Percentiles rank a stretch among this genome's conserved stretches.
Evolutionary conservation across 1,140 invertebrate genomes (phyloP).

Genomic region (Trialeurodes vaporariorum): DNA sequence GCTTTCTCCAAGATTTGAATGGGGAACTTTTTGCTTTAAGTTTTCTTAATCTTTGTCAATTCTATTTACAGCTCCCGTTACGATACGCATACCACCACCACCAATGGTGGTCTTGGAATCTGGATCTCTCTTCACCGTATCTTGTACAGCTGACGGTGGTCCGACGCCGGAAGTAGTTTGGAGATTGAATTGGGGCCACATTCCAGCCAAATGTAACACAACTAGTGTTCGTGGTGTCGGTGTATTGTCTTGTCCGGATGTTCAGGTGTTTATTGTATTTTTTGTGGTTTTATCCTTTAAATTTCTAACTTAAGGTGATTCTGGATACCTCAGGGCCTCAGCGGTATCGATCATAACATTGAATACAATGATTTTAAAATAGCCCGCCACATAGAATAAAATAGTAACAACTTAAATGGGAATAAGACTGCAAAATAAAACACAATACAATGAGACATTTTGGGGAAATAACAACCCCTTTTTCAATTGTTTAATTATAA

Average conservation of each 20-base stretch:
- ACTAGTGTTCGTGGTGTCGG: conserved; percentile 69
- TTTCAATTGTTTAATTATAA: no score
- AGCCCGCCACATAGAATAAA: no score
- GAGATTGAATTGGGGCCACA: conserved; percentile 94
- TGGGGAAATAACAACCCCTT: no score
- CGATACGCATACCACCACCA: conserved; percentile 53
- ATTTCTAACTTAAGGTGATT: no score
- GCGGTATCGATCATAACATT: no score
- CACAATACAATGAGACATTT: no score
- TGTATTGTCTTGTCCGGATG: conserved; percentile 63
- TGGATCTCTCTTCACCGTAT: conserved; percentile 61
- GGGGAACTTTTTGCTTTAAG: conserved; percentile 11
- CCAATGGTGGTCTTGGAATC: conserved; percentile 52
- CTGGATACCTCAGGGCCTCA: no score
- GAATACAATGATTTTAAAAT: no score
- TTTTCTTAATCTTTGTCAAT: not conserved
- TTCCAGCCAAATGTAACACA: conserved; percentile 70
- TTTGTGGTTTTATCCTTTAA: no score
- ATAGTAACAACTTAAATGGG: no score
- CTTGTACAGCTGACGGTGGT: conserved; percentile 76
- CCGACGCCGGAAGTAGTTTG: conserved; percentile 87
- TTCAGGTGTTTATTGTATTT: conserved; percentile 36
- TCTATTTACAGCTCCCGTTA: conserved; percentile 41
- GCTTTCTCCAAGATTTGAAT: conserved; percentile 1
- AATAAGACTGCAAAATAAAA: no score